These are phyloP conservation scores for Scolopax rusticola DNA, from an alignment of 2,797 vertebrate genomes.

Conservation along the genomic window DNA sequence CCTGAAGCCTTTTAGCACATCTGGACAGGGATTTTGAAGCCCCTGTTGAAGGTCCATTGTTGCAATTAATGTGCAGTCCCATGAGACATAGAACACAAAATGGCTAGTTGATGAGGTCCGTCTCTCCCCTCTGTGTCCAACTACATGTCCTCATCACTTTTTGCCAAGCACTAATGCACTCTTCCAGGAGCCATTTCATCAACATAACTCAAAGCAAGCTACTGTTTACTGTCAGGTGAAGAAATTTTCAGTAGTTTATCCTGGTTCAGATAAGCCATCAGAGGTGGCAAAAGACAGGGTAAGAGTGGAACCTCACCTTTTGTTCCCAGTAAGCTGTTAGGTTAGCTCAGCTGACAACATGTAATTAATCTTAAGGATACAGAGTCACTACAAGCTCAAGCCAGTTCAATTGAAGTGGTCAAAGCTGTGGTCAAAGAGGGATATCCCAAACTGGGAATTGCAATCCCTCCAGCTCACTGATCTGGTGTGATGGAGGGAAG, in stretches of 20 bases:
- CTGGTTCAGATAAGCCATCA: background rate
- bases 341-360: background rate
- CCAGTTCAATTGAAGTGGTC: background rate
- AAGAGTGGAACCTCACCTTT: background rate
- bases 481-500: background rate
- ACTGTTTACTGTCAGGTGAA: background rate
- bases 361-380: background rate
- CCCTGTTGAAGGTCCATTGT: background rate
- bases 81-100: background rate
- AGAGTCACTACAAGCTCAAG: background rate
- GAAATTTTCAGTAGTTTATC: background rate
- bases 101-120: background rate
- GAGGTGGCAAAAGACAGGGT: background rate
- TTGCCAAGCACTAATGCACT: background rate
- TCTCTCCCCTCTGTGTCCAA: background rate
- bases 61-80: background rate
- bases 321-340: background rate
- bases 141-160: background rate
- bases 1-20: background rate
- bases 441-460: background rate
- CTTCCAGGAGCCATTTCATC: background rate
- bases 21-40: background rate
- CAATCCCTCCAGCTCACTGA: background rate
- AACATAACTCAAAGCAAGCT: background rate
- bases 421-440: background rate